These are phyloP conservation scores for Pomatostomus ruficeps DNA, from an alignment of 2,113 vertebrate genomes.

Conservation along the genomic window DNA sequence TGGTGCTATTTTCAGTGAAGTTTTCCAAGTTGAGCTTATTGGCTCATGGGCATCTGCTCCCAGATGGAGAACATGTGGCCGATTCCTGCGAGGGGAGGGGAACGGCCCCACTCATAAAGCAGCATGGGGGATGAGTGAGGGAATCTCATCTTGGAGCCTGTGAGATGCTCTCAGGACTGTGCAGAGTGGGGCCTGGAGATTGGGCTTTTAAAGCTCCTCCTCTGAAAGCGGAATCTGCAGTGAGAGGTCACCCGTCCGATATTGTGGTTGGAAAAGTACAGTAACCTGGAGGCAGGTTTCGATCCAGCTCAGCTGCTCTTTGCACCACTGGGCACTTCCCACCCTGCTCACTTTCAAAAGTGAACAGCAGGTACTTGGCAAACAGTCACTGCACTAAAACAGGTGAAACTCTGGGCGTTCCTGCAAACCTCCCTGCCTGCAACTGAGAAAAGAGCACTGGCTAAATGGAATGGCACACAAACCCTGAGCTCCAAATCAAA, in stretches of 20 bases:
- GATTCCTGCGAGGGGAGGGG: neutral
- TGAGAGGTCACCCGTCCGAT: neutral
- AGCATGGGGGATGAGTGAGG: conserved; percentile 16
- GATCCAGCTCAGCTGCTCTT: neutral
- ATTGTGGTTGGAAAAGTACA: neutral
- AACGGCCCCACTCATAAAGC: neutral
- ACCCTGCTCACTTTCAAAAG: neutral
- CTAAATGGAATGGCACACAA: fast-evolving
- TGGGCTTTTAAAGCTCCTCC: neutral
- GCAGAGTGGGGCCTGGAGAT: neutral
- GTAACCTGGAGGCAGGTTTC: conserved; percentile 6
- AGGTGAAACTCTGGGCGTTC: neutral
- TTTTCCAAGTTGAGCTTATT: conserved; percentile 46
- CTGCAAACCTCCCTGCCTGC: neutral
- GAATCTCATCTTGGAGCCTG: conserved; percentile 1
- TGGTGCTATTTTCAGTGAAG: conserved; percentile 26
- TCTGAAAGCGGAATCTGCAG: neutral
- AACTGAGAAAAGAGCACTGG: neutral
- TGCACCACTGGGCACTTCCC: neutral
- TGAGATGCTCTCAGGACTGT: neutral
- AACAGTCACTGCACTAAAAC: neutral
- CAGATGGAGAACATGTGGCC: conserved; percentile 52
- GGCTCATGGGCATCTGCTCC: conserved; percentile 39
- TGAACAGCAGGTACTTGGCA: neutral
- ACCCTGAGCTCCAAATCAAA: neutral